Conservation (phyloP, 2,888 invertebrate species). For the Erannis defoliaria region DNA sequence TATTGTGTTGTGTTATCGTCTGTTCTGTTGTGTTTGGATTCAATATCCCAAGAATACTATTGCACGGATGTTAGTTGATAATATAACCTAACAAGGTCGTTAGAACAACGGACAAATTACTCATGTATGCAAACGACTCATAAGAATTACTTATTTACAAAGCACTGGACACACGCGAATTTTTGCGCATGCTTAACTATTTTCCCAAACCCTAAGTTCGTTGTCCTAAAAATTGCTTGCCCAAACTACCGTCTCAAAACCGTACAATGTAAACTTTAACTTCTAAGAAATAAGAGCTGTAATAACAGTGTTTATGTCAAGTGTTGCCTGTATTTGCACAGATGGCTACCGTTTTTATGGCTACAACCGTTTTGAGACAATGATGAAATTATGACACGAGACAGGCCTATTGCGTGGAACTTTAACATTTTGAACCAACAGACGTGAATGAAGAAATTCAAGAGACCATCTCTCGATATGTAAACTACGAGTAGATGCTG, state of each 20-base stretch:
- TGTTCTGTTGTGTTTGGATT: too few species aligned
- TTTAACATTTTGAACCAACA: slow-evolving; percentile 8
- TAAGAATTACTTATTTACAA: slow-evolving; percentile 21
- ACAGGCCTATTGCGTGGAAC: slow-evolving; percentile 34
- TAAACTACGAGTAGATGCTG: too few species aligned
- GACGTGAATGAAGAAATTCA: background rate
- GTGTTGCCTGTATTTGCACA: slow-evolving; percentile 60
- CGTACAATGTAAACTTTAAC: slow-evolving; percentile 18
- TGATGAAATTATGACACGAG: slow-evolving; percentile 49
- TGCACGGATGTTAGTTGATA: too few species aligned
- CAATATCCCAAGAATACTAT: too few species aligned
- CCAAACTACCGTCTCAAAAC: slow-evolving; percentile 38
- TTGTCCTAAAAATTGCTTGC: slow-evolving; percentile 60
- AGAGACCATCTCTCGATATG: background rate
- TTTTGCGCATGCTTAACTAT: slow-evolving; percentile 52
- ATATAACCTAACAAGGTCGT: too few species aligned
- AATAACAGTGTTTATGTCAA: slow-evolving; percentile 52
- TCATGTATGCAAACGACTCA: slow-evolving; percentile 36
- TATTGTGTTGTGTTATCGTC: too few species aligned
- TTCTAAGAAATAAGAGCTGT: slow-evolving; percentile 5
- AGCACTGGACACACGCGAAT: slow-evolving; percentile 44
- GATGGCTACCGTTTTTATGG: slow-evolving; percentile 64
- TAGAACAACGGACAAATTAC: slow-evolving; percentile 15
- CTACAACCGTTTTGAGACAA: slow-evolving; percentile 48
- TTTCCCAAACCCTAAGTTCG: slow-evolving; percentile 56